phyloP scores from a whole-genome alignment of 2,113 vertebrate genomes.

The Seriola dumerili region DNA sequence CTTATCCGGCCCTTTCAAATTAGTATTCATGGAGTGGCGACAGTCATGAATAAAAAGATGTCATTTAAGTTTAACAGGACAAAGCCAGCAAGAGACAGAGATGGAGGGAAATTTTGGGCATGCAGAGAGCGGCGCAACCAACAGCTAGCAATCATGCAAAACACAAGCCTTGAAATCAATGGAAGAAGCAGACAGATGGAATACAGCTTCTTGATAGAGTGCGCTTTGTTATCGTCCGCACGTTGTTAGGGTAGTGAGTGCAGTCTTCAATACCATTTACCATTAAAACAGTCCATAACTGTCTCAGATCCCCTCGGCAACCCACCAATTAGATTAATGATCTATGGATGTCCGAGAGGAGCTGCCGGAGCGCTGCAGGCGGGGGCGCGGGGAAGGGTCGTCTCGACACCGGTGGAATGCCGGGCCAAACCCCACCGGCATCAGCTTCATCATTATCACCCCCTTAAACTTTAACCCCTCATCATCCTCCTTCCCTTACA shows the following conservation, averaged over 20 bases:
- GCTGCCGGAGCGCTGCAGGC: conserved; percentile 56
- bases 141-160: conserved; percentile 79
- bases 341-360: conserved; percentile 79
- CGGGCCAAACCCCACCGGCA: conserved; percentile 72
- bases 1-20: conserved; percentile 79
- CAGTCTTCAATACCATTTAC: conserved; percentile 77
- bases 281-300: conserved; percentile 80
- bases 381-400: conserved; percentile 50
- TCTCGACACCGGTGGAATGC: conserved; percentile 37
- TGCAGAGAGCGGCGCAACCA: conserved; percentile 67
- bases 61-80: conserved; percentile 82
- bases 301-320: conserved; percentile 77
- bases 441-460: conserved; percentile 84
- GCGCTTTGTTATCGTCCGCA: conserved; percentile 65
- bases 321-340: conserved; percentile 85
- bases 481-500: conserved; percentile 78
- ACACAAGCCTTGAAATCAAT: conserved; percentile 69
- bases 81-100: conserved; percentile 65
- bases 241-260: conserved; percentile 64
- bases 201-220: conserved; percentile 58
- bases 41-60: conserved; percentile 82
- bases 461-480: conserved; percentile 84
- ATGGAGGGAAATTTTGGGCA: conserved; percentile 58
- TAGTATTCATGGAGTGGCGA: conserved; percentile 79
- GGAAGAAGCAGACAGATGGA: conserved; percentile 51